A percentile compares a stretch with the other conserved stretches of the same genome.
phyloP scores from a whole-genome alignment of 2,113 vertebrate genomes.

The Empidonax alnorum region DNA sequence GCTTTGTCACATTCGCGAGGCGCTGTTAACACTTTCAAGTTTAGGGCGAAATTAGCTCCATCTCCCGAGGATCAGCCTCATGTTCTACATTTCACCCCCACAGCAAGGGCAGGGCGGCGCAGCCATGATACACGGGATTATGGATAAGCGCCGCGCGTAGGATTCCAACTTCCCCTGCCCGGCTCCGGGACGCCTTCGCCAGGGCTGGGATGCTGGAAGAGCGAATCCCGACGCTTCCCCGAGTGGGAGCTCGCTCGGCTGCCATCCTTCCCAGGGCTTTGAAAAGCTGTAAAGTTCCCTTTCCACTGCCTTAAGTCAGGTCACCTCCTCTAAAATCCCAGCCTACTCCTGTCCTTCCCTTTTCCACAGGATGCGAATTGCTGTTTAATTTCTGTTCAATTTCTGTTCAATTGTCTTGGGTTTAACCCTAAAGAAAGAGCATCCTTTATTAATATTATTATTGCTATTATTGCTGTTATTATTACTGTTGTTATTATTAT shows the following conservation, averaged over 20 bases:
- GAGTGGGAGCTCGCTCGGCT: neutral
- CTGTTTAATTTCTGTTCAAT: neutral
- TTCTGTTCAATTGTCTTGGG: neutral
- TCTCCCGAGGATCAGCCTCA: slow-evolving; percentile 63
- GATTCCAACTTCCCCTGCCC: slow-evolving; percentile 53
- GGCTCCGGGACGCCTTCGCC: neutral
- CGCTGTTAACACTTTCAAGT: slow-evolving; percentile 89
- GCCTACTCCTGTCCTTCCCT: neutral
- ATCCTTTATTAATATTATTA: neutral
- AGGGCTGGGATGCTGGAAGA: neutral
- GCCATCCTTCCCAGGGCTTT: neutral
- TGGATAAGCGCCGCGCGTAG: neutral
- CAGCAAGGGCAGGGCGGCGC: slow-evolving; percentile 63
- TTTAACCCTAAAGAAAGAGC: neutral
- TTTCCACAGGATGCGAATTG: neutral
- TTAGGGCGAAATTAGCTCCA: slow-evolving; percentile 71
- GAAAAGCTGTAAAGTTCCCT: neutral
- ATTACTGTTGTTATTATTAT: neutral
- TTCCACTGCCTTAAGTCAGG: neutral
- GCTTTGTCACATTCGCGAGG: slow-evolving; percentile 95
- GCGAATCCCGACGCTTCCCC: neutral
- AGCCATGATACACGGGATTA: slow-evolving; percentile 55
- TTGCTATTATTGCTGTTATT: neutral
- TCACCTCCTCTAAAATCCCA: neutral
- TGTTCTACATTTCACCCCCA: slow-evolving; percentile 57